Percentiles rank a stretch among this genome's conserved stretches.
Evolutionary conservation across 1,140 invertebrate genomes (phyloP).

Genomic region (Sitobion miscanthi): DNA sequence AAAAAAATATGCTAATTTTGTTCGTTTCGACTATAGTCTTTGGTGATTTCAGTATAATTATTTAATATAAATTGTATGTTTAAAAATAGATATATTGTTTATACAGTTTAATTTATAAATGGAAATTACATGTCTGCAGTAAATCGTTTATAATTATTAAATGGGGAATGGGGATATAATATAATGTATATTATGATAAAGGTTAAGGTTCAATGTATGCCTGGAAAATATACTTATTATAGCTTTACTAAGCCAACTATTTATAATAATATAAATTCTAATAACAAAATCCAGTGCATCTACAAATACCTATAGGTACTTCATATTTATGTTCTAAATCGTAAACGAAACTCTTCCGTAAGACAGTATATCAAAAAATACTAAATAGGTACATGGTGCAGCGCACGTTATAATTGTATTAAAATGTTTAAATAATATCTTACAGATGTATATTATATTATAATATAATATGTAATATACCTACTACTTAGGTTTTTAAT

Average conservation of each 20-base stretch:
- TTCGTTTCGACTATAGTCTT: not conserved
- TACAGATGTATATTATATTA: not conserved
- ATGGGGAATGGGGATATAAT: not conserved
- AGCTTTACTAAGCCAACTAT: too few species aligned
- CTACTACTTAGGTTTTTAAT: too few species aligned
- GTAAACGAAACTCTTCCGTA: not conserved
- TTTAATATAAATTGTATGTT: not conserved
- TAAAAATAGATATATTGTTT: not conserved
- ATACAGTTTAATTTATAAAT: not conserved
- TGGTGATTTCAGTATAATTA: not conserved
- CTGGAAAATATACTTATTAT: too few species aligned
- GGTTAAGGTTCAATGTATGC: too few species aligned
- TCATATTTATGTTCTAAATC: too few species aligned
- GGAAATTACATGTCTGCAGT: not conserved
- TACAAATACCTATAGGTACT: too few species aligned
- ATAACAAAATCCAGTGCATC: too few species aligned
- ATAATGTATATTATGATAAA: not conserved
- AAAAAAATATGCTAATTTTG: not conserved
- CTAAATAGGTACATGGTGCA: too few species aligned
- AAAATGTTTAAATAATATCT: not conserved
- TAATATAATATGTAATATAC: not conserved
- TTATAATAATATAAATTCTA: too few species aligned
- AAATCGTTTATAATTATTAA: not conserved
- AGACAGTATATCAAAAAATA: not conserved
- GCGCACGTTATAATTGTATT: not conserved